Conservation (phyloP, 2,797 vertebrate species). For the Gorsachius magnificus region DNA sequence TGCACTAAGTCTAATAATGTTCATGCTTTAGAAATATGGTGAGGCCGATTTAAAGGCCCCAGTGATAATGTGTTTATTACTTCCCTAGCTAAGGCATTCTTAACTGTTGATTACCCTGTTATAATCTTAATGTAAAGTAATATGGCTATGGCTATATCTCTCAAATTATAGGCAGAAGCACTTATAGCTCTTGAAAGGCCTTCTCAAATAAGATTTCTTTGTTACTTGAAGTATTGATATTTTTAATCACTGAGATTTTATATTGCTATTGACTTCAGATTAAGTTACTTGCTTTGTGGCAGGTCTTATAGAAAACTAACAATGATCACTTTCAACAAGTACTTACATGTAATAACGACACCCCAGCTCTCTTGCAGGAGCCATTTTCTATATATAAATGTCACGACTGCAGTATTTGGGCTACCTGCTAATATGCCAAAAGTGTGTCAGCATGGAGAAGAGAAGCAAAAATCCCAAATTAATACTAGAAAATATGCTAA, state of each 20-base stretch:
- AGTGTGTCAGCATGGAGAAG: neutral
- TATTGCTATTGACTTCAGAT: neutral
- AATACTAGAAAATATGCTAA: slow-evolving; percentile 45
- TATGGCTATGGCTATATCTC: neutral
- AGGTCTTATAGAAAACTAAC: neutral
- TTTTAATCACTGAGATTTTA: neutral
- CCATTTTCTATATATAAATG: neutral
- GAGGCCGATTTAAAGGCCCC: neutral
- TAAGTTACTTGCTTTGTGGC: neutral
- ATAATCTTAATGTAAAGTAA: neutral
- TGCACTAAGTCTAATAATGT: neutral
- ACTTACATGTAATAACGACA: neutral
- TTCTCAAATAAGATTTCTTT: neutral
- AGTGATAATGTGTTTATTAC: neutral
- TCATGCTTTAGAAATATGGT: neutral
- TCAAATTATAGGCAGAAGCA: neutral
- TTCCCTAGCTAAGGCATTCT: neutral
- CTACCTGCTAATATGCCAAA: neutral
- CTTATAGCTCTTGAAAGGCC: neutral
- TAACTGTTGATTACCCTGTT: neutral
- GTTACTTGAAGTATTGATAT: neutral
- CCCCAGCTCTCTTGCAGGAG: neutral
- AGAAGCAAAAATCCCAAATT: slow-evolving; percentile 4
- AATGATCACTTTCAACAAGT: neutral
- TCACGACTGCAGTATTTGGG: neutral